Percentiles rank a stretch among this genome's conserved stretches.
Conservation (phyloP, 2,113 vertebrate species). For the Pseudopodoces humilis region DNA sequence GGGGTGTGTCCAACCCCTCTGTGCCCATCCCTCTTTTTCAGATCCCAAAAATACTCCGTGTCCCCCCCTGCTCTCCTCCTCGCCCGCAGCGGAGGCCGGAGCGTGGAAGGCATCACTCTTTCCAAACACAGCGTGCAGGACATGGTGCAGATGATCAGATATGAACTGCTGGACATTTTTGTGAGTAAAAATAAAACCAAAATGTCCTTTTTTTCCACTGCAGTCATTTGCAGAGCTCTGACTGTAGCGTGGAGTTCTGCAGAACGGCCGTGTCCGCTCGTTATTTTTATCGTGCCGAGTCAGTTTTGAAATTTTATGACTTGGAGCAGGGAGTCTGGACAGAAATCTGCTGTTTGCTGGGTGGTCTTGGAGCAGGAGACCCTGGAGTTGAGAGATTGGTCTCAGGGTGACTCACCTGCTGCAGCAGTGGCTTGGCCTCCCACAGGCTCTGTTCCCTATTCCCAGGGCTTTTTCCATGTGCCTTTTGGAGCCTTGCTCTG, state of each 20-base stretch:
- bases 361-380: not conserved
- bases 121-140: conserved; percentile 50
- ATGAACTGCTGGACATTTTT: conserved; percentile 76
- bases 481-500: not conserved
- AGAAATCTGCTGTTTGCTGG: not conserved
- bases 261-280: fast-evolving
- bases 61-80: conserved; percentile 83
- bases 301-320: not conserved
- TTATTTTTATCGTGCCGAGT: not conserved
- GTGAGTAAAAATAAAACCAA: conserved; percentile 71
- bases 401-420: not conserved
- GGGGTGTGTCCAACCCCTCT: not conserved
- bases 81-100: conserved; percentile 61
- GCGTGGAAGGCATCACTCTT: conserved; percentile 62
- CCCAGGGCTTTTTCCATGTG: not conserved
- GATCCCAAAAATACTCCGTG: conserved; percentile 75
- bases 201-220: not conserved
- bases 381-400: not conserved
- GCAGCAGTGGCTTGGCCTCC: not conserved
- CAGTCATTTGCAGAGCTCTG: not conserved
- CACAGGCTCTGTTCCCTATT: fast-evolving
- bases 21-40: conserved; percentile 53
- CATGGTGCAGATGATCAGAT: conserved; percentile 72
- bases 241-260: not conserved
- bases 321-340: not conserved